Percentiles rank a stretch among this genome's conserved stretches.
Conservation (phyloP, 1,140 invertebrate genomes). For the Colletes gigas region DNA sequence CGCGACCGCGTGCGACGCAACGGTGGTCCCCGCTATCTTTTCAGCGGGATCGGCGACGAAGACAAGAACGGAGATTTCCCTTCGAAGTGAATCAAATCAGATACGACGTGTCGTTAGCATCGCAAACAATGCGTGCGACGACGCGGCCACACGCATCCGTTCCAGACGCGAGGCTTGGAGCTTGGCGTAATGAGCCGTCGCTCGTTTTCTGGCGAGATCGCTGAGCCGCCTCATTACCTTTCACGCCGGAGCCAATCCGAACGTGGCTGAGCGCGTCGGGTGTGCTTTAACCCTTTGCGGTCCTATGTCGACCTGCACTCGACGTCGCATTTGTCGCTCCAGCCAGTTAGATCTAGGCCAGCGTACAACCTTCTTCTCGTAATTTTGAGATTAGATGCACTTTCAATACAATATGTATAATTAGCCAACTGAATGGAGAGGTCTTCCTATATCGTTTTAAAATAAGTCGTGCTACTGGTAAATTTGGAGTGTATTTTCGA, state of each 20-base stretch:
- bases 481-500: too few relatives aligned
- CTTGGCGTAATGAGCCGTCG: conserved; percentile 52
- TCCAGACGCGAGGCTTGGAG: conserved; percentile 17
- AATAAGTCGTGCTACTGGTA: too few relatives aligned
- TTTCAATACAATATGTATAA: too few relatives aligned
- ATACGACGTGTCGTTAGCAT: conserved; percentile 30
- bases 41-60: background rate
- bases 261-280: conserved; percentile 24
- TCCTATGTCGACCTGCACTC: too few relatives aligned
- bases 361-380: too few relatives aligned
- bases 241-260: conserved; percentile 41
- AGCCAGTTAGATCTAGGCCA: too few relatives aligned
- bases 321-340: too few relatives aligned
- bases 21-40: background rate
- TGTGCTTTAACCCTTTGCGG: conserved; percentile 12
- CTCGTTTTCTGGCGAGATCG: conserved; percentile 56
- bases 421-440: too few relatives aligned
- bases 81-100: conserved; percentile 11
- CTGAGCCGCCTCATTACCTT: conserved; percentile 54
- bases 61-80: conserved; percentile 1
- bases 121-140: conserved; percentile 29
- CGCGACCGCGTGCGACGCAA: background rate
- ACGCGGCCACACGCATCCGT: conserved; percentile 35
- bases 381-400: too few relatives aligned
- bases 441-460: too few relatives aligned